Evolutionary conservation across 2,888 invertebrate species (phyloP), one percentile per base, ranked within the genome.

Genomic region (Oxystoma pomonae): DNA sequence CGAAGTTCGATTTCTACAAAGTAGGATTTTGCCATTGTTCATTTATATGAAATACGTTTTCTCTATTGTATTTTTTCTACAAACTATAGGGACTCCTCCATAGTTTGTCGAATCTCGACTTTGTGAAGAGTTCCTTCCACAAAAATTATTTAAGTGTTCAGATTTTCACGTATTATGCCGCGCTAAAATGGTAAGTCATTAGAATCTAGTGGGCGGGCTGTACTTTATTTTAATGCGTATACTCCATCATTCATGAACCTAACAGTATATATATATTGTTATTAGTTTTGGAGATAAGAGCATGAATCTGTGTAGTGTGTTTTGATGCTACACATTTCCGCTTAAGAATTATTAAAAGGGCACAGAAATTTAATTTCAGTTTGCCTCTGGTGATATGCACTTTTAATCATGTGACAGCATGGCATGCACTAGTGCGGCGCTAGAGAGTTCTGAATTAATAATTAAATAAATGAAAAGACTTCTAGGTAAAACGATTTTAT

Each of bases 131-230:
- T 35, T 12, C 12, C 35, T 35, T 35, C 12, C 35, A 35, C 35
- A 35, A 35, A 7, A 35, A 7, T 35, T 3, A 35, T 12, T 35
- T 35, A 3, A 35, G 35, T 35, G 35, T 12, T 12, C 12, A 35
- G 12, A 35, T 35, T 35, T 35, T 35, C 35, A 35, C 57, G n/a
- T 60, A 64, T 55, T 50, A 18, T 57, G 19, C 50, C 57, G 19
- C 51, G 62, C 65, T 65, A 63, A 65, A 65, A 62, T 65, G 65
- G 65, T 65, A 65, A 63, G 63, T 59, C 63, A 65, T 65, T 65
- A 65, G 63, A 61, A 58, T 58, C 50, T 49, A 56, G 65, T 65
- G 63, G 65, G 65, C 57, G 62, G 58, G 58, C 59, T 9, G 55
- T 49, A 53, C 50, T 57, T 60, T 65, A 61, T 60, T 51, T 59